Evolutionary conservation across 2,113 vertebrate genomes (phyloP), one percentile per base, ranked within the genome.

Genomic region (Microtus pennsylvanicus): DNA sequence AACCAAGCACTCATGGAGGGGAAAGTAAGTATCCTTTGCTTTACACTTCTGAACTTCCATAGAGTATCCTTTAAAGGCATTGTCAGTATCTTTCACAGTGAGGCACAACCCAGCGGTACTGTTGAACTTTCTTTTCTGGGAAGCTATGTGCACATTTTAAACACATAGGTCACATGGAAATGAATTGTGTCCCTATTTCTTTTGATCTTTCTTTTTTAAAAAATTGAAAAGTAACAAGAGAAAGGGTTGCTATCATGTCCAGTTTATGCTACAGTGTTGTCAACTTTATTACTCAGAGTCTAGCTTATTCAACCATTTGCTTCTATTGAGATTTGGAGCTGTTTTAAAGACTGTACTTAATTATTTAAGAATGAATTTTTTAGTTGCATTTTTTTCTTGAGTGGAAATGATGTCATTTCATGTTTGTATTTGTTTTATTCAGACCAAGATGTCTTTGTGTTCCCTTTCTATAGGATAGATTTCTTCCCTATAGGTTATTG

Each of bases 1-100:
- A 97, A 99, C 99, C 98, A 99, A 99, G 98, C 99, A 99, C 99
- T 99, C 99, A 95, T 99, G 99, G 99, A 99, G 99, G 96, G 99
- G 99, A 96, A 99, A 99, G 99, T 99, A 99, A 99, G 99, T 99
- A 91, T 93, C 89, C 55, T 93, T 83, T 96, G 1, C 94, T 97
- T 92, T 72, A n/a, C 28, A 83, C 93, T 83, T 91, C 89, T 93
- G 12, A 91, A 55, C 67, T 55, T 95, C 72, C 86, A 1, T 88
- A 58, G 89, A 93, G 72, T 85, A 42, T 30, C 35, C 9, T 90
- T 74, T 89, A 75, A 96, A 70, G 17, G 75, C 30, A 85, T 2
- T 89, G 91, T 90, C 13, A 75, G 0, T 63, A 55, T 89, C 61
- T 77, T 92, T 78, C 87, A 45, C 88, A 50, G 30, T 65, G 13